A percentile compares a stretch with the other conserved stretches of the same genome.
phyloP scores from a whole-genome alignment of 2,113 vertebrate species.

The Cyprinodon variegatus region DNA sequence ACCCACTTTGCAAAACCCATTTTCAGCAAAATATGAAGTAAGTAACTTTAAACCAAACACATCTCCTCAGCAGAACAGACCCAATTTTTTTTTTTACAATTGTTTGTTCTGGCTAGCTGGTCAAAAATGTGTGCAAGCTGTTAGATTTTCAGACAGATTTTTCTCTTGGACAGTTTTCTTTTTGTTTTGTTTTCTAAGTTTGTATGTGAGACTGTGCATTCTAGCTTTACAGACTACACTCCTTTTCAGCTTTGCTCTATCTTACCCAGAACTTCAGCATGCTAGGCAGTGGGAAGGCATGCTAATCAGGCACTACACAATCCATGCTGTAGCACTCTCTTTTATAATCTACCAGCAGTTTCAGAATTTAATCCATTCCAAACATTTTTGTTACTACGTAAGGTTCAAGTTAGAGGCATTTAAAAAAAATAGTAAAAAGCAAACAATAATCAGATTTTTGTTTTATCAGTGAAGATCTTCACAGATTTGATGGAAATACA shows the following conservation, averaged over 20 bases:
- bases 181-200: not conserved
- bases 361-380: constrained; percentile 28
- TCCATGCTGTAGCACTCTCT: constrained; percentile 27
- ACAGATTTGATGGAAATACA: constrained; percentile 19
- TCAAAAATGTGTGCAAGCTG: constrained; percentile 20
- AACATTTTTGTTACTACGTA: constrained; percentile 20
- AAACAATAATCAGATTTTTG: not conserved
- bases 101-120: not conserved
- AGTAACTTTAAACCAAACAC: not conserved
- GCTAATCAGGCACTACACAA: constrained; percentile 44
- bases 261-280: constrained; percentile 31
- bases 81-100: not conserved
- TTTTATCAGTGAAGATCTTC: not conserved
- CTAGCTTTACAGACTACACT: constrained; percentile 16
- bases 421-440: not conserved
- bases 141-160: constrained; percentile 47
- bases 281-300: constrained; percentile 44
- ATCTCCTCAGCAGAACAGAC: not conserved
- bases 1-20: not conserved
- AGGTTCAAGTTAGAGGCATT: constrained; percentile 12
- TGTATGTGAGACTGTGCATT: constrained; percentile 1
- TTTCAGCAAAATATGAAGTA: not conserved
- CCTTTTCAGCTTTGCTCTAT: constrained; percentile 34
- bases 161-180: constrained; percentile 10
- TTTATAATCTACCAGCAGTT: not conserved